Conservation (phyloP, 2,113 vertebrate species). For the Gadus macrocephalus region DNA sequence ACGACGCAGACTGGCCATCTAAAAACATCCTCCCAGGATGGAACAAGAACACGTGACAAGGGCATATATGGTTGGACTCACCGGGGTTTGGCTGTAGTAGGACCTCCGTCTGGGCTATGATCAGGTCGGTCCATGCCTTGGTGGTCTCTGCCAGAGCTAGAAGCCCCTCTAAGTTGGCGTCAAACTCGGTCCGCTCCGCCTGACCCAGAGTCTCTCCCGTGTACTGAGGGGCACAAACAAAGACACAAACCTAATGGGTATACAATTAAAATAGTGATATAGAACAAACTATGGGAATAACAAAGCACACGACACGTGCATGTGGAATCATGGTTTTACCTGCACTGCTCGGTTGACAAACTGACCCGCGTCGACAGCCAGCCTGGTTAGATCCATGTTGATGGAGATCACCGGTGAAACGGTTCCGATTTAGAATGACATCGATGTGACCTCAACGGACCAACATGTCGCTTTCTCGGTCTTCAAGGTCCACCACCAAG, state of each 20-base stretch:
- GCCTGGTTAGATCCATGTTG: conserved; percentile 74
- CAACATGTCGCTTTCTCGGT: no score
- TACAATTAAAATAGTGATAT: no score
- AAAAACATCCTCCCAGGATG: no score
- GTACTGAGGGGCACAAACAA: conserved; percentile 69
- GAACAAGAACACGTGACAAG: background rate
- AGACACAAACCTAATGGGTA: background rate
- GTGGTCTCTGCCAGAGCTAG: conserved; percentile 87
- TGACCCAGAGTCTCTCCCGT: conserved; percentile 95
- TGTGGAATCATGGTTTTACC: conserved; percentile 56
- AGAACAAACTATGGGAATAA: no score
- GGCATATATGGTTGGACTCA: conserved; percentile 58
- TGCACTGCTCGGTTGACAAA: conserved; percentile 86
- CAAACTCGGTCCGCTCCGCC: conserved; percentile 89
- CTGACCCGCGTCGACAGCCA: conserved; percentile 83
- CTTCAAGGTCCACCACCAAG: no score
- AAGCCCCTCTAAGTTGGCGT: conserved; percentile 88
- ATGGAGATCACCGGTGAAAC: background rate
- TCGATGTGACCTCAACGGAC: no score
- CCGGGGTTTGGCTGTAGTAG: conserved; percentile 93
- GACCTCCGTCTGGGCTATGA: conserved; percentile 93
- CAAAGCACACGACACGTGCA: no score
- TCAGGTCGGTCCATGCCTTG: conserved; percentile 92
- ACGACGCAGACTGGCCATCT: no score
- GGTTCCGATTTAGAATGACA: no score